These are phyloP conservation scores for Maconellicoccus hirsutus DNA, from an alignment of 1,140 invertebrate species.

Conservation along the genomic window DNA sequence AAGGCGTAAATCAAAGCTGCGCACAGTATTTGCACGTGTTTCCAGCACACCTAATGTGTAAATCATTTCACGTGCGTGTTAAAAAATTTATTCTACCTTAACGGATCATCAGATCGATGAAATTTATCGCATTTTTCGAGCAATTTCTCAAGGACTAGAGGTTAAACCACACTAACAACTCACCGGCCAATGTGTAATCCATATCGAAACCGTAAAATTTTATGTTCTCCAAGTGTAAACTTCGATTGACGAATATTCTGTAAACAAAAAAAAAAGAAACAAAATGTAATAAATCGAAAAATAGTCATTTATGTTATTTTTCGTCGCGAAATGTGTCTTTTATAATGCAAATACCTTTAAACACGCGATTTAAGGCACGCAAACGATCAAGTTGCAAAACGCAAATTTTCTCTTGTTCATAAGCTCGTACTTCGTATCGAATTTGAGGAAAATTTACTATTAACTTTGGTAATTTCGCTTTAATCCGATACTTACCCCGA, in stretches of 20 bases:
- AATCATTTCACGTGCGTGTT: not conserved
- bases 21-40: not conserved
- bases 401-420: too few species aligned
- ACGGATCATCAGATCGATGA: not conserved
- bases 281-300: not conserved
- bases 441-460: too few species aligned
- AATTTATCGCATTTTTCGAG: not conserved
- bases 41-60: not conserved
- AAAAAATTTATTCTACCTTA: not conserved
- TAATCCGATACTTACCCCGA: too few species aligned
- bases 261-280: constrained; percentile 39
- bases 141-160: not conserved
- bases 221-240: constrained; percentile 94
- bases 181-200: constrained; percentile 97
- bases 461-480: too few species aligned
- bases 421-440: too few species aligned
- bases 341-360: too few species aligned
- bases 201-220: constrained; percentile 99
- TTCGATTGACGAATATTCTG: constrained; percentile 98
- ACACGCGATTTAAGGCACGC: too few species aligned
- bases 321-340: too few species aligned
- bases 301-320: too few species aligned
- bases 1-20: not conserved
- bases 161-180: constrained; percentile 31
- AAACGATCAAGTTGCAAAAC: too few species aligned